These are phyloP conservation scores for Mus spicilegus DNA, from an alignment of 2,113 vertebrate genomes.

Conservation along the genomic window DNA sequence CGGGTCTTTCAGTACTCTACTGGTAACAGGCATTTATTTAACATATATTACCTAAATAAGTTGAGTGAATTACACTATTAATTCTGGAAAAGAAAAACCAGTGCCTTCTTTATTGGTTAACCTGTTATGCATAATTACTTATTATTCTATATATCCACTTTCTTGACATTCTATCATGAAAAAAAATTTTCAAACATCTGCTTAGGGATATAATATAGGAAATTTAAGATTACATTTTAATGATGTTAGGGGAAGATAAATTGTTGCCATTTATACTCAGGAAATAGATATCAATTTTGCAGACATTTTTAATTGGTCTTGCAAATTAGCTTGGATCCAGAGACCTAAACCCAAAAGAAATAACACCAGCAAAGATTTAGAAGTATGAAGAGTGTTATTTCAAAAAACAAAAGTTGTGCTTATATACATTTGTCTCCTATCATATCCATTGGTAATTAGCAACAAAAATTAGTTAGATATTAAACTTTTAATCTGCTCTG, in stretches of 20 bases:
- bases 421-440: not conserved
- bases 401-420: not conserved
- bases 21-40: constrained; percentile 55
- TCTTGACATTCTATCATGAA: not conserved
- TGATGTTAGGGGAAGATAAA: not conserved
- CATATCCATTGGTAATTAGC: constrained; percentile 1
- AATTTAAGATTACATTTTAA: constrained; percentile 54
- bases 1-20: not conserved
- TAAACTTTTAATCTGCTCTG: not conserved
- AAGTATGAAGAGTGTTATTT: not conserved
- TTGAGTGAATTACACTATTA: constrained; percentile 56
- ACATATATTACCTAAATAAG: constrained; percentile 51
- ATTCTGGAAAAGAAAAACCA: not conserved
- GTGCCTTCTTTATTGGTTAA: constrained; percentile 2
- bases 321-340: constrained; percentile 6
- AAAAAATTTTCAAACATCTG: constrained; percentile 6
- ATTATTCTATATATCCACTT: not conserved
- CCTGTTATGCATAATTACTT: constrained; percentile 19
- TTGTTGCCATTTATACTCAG: constrained; percentile 26
- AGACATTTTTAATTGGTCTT: constrained; percentile 32
- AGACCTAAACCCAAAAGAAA: not conserved
- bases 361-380: not conserved
- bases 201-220: constrained; percentile 1
- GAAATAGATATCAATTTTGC: constrained; percentile 49
- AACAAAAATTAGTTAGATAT: constrained; percentile 36